A percentile compares a stretch with the other conserved stretches of the same genome.
Evolutionary conservation across 1,140 invertebrate genomes (phyloP).

Genomic region (Drosophila pallidifrons): DNA sequence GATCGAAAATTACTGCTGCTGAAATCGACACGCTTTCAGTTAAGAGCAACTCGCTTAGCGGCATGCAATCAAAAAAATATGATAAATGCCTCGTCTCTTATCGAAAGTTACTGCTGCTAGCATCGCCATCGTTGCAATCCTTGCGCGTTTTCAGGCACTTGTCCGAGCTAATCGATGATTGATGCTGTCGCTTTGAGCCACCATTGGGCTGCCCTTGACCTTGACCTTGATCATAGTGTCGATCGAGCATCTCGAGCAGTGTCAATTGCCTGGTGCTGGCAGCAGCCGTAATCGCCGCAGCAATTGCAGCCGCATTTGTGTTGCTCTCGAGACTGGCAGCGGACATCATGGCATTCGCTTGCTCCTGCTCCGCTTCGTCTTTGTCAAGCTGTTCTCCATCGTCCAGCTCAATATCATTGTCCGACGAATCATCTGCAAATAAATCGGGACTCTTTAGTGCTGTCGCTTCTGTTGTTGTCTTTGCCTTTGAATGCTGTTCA

Average conservation of each 20-base stretch:
- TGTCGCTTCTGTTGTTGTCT: background rate
- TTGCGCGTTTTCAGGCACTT: constrained; percentile 55
- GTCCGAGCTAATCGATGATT: constrained; percentile 19
- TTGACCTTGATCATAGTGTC: constrained; percentile 64
- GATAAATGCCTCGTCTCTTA: no score
- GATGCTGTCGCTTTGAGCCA: constrained; percentile 59
- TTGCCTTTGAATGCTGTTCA: background rate
- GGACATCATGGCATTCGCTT: constrained; percentile 47
- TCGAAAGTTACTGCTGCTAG: constrained; percentile 5
- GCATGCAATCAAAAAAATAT: no score
- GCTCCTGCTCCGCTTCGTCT: constrained; percentile 24
- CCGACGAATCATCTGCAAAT: constrained; percentile 20
- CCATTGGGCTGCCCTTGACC: constrained; percentile 38
- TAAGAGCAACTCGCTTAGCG: no score
- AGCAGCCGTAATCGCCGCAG: background rate
- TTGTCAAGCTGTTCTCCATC: constrained; percentile 10
- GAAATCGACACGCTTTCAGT: no score
- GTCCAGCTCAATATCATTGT: constrained; percentile 3
- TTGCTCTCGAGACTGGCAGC: constrained; percentile 34
- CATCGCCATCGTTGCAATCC: constrained; percentile 48
- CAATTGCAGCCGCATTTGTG: background rate
- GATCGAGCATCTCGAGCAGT: constrained; percentile 67
- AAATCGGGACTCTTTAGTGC: constrained; percentile 34
- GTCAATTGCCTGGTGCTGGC: constrained; percentile 41
- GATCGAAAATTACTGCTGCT: no score